Conservation (phyloP, 2,888 invertebrate species). For the Phorcus lineatus region DNA sequence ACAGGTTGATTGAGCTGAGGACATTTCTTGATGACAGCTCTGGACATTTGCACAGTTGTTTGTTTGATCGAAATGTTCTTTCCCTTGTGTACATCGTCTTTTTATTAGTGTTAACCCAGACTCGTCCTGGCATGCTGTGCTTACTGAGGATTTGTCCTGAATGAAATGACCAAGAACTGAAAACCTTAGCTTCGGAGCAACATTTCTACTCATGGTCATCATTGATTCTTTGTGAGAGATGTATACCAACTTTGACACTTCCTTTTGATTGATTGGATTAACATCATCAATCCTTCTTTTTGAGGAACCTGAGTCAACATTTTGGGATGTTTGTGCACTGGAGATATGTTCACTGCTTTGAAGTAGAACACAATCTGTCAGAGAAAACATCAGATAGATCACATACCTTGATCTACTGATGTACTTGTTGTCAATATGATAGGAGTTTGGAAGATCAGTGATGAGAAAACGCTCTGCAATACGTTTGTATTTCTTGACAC, state of each 20-base stretch:
- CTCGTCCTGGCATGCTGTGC: too few relatives aligned
- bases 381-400: background rate
- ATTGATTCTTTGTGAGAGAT: background rate
- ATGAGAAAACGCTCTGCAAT: background rate
- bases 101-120: too few relatives aligned
- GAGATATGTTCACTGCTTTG: too few relatives aligned
- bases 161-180: background rate
- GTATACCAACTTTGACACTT: background rate
- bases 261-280: too few relatives aligned
- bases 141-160: too few relatives aligned
- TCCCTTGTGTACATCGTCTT: too few relatives aligned
- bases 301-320: background rate
- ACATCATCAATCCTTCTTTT: background rate
- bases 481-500: background rate
- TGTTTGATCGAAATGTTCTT: too few relatives aligned
- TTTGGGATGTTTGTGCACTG: background rate
- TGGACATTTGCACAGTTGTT: too few relatives aligned
- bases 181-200: background rate
- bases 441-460: background rate
- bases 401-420: background rate
- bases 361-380: background rate
- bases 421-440: background rate
- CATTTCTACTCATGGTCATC: background rate
- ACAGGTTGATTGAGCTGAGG: too few relatives aligned
- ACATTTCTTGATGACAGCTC: too few relatives aligned